phyloP scores from a whole-genome alignment of 92 coral and sea anemone species.

The Siderastrea radians region DNA sequence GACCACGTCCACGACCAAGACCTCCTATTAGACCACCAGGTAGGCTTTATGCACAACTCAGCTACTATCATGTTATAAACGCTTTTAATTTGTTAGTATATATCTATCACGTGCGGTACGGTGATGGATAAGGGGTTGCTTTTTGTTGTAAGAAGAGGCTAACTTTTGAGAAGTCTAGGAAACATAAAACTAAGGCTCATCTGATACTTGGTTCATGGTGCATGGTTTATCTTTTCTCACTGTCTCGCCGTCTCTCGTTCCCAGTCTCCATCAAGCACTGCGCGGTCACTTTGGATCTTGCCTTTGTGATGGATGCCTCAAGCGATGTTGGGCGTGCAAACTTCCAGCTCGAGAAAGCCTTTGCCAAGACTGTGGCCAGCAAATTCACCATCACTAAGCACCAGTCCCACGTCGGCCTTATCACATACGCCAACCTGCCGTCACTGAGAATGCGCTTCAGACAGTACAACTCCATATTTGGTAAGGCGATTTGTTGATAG shows the following conservation, averaged over 20 bases:
- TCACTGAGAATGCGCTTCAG: constrained; percentile 77
- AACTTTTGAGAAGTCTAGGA: too few relatives aligned
- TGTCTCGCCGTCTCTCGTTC: neutral
- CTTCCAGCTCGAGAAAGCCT: constrained; percentile 85
- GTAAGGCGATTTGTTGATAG: constrained; percentile 1
- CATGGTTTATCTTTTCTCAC: neutral
- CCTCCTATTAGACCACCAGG: constrained; percentile 43
- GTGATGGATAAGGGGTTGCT: too few relatives aligned
- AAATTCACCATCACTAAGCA: constrained; percentile 86
- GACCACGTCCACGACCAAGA: constrained; percentile 39
- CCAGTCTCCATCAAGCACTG: constrained; percentile 70
- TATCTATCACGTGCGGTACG: too few relatives aligned
- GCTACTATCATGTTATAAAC: too few relatives aligned
- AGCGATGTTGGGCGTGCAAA: constrained; percentile 82
- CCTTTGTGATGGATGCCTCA: constrained; percentile 92
- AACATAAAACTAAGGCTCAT: neutral
- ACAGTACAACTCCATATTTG: constrained; percentile 64
- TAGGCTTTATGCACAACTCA: neutral
- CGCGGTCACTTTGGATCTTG: constrained; percentile 91
- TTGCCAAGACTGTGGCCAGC: constrained; percentile 76
- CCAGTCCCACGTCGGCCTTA: constrained; percentile 90
- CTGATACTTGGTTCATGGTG: too few relatives aligned
- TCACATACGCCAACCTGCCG: constrained; percentile 75
- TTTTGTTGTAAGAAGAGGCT: too few relatives aligned
- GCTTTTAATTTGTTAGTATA: too few relatives aligned